Percentiles rank a stretch among this genome's conserved stretches.
Conservation (phyloP, 2,113 vertebrate genomes). For the Lontra canadensis region DNA sequence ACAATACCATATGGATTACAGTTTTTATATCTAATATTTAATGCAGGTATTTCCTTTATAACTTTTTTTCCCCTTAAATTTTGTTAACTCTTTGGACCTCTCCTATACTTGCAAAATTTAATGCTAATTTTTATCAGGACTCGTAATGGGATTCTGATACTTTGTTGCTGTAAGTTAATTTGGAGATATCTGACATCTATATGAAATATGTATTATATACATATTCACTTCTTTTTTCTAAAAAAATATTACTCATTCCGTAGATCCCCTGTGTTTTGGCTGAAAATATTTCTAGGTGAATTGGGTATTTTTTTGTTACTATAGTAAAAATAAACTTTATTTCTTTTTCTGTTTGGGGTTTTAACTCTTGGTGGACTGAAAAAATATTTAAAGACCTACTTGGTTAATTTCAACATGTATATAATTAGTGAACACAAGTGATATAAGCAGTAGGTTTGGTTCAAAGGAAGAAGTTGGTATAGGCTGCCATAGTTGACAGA, state of each 20-base stretch:
- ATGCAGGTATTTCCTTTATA: not conserved
- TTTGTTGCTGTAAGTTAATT: constrained; percentile 35
- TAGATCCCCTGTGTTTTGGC: not conserved
- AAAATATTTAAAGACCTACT: constrained; percentile 29
- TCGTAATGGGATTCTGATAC: not conserved
- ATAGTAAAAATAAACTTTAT: not conserved
- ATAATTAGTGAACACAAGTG: constrained; percentile 5
- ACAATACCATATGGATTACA: not conserved
- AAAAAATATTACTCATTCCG: not conserved
- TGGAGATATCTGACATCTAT: not conserved
- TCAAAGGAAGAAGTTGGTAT: not conserved
- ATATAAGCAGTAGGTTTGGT: not conserved
- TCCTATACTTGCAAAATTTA: not conserved
- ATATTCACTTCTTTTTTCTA: not conserved
- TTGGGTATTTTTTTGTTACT: not conserved
- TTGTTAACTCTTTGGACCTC: not conserved
- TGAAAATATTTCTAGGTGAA: constrained; percentile 9
- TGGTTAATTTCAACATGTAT: not conserved
- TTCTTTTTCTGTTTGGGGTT: not conserved
- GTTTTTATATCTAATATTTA: constrained; percentile 23
- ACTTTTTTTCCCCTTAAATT: not conserved
- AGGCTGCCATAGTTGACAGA: not conserved
- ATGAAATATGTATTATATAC: not conserved
- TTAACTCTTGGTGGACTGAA: not conserved
- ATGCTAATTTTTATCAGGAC: constrained; percentile 3